Evolutionary conservation across 1,140 invertebrate species (phyloP).

Genomic region (Oreohelix idahoensis): DNA sequence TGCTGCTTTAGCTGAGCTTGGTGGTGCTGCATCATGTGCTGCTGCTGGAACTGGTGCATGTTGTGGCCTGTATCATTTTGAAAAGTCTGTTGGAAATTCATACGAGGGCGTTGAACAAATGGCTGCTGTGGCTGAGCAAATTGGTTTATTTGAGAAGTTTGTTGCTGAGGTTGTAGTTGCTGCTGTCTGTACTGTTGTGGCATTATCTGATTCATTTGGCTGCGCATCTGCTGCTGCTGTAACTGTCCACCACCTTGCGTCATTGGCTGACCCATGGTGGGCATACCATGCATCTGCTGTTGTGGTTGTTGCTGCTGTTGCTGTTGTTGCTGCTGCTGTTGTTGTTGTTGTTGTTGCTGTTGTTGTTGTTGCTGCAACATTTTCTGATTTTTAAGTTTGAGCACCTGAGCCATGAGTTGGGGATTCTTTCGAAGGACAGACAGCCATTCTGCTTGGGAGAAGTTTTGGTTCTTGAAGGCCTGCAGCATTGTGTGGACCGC

Average conservation of each 20-base stretch:
- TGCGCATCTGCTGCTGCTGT: conserved; percentile 69
- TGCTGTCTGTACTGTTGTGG: conserved; percentile 45
- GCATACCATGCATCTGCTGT: conserved; percentile 69
- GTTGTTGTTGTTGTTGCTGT: conserved; percentile 65
- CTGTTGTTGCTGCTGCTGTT: conserved; percentile 72
- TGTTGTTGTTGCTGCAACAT: too few relatives aligned
- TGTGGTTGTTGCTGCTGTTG: conserved; percentile 62
- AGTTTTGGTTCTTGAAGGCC: conserved; percentile 88
- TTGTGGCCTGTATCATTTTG: conserved; percentile 54
- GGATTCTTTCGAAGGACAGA: conserved; percentile 95
- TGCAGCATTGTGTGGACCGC: conserved; percentile 88
- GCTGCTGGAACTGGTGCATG: conserved; percentile 56
- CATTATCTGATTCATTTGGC: conserved; percentile 53
- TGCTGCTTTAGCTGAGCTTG: conserved; percentile 68
- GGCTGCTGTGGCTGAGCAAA: conserved; percentile 72
- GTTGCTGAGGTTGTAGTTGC: conserved; percentile 51
- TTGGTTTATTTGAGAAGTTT: conserved; percentile 62
- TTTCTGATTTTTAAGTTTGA: conserved; percentile 83
- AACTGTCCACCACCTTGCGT: conserved; percentile 51
- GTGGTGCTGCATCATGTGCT: conserved; percentile 66
- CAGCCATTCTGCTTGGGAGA: conserved; percentile 93
- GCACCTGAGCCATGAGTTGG: conserved; percentile 95
- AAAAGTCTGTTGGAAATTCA: conserved; percentile 64
- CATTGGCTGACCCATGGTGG: conserved; percentile 42
- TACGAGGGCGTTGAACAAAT: conserved; percentile 68